Evolutionary conservation across 2,797 vertebrate species (phyloP).

Genomic region (Margarornis squamiger): DNA sequence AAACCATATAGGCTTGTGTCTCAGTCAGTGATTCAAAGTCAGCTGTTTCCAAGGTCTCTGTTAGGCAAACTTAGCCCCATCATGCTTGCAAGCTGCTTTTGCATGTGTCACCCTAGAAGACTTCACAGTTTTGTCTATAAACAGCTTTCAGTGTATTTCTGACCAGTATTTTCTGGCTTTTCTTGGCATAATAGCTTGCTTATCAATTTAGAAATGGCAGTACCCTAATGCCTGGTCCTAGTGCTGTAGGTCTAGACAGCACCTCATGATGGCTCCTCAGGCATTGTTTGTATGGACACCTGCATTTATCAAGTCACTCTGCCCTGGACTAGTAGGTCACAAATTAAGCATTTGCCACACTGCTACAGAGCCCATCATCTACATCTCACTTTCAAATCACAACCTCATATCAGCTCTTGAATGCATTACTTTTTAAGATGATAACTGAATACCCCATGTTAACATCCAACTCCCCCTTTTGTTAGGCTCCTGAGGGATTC

Average conservation of each 20-base stretch:
- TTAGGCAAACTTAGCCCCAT: background rate
- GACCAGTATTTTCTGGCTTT: background rate
- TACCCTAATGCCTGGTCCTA: background rate
- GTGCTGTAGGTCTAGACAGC: background rate
- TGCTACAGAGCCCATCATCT: background rate
- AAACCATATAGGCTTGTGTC: background rate
- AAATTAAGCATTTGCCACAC: background rate
- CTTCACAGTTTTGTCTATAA: background rate
- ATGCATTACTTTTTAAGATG: background rate
- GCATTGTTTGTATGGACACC: rapidly evolving
- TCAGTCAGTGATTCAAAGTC: background rate
- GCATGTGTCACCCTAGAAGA: background rate
- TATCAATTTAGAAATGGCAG: background rate
- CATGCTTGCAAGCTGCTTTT: background rate
- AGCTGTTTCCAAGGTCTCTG: background rate
- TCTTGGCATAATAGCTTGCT: background rate
- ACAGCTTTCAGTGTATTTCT: background rate
- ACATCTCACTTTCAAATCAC: background rate
- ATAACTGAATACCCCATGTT: background rate
- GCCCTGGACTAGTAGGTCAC: background rate
- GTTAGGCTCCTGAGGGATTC: background rate
- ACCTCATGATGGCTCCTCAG: rapidly evolving
- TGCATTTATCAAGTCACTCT: background rate
- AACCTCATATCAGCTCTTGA: background rate
- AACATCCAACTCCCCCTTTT: background rate